Evolutionary conservation across 2,888 invertebrate genomes (phyloP).

Genomic region (Volucella zonaria): DNA sequence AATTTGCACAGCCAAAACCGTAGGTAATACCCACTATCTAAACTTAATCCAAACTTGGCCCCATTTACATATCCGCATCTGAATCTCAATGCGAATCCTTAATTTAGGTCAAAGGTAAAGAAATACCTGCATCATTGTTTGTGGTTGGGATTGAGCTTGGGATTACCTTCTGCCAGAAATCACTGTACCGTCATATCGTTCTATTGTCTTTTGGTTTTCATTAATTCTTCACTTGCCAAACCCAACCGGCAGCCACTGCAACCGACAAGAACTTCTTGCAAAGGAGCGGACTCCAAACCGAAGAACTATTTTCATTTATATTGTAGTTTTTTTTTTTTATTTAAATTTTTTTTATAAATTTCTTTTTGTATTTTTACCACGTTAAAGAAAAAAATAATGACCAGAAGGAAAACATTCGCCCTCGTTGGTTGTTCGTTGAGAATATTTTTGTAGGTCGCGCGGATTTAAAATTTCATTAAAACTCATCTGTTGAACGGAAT

Average conservation of each 20-base stretch:
- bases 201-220: slow-evolving; percentile 25
- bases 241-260: too few species aligned
- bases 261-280: too few species aligned
- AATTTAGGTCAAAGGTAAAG: too few species aligned
- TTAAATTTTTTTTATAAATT: too few species aligned
- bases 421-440: slow-evolving; percentile 30
- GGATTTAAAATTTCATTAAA: slow-evolving; percentile 74
- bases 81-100: too few species aligned
- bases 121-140: too few species aligned
- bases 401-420: slow-evolving; percentile 35
- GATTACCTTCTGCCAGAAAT: slow-evolving; percentile 48
- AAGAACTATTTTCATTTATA: slow-evolving; percentile 68
- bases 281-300: not conserved
- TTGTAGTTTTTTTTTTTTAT: not conserved
- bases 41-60: too few species aligned
- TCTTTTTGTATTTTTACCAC: too few species aligned
- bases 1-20: too few species aligned
- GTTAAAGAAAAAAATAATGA: slow-evolving; percentile 51
- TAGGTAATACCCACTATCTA: too few species aligned
- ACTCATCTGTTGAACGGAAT: slow-evolving; percentile 58
- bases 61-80: too few species aligned
- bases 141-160: slow-evolving; percentile 2
- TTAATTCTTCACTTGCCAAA: slow-evolving; percentile 7
- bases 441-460: slow-evolving; percentile 64
- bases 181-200: slow-evolving; percentile 19